Evolutionary conservation across 2,113 vertebrate species (phyloP).

Genomic region (Indicator indicator): DNA sequence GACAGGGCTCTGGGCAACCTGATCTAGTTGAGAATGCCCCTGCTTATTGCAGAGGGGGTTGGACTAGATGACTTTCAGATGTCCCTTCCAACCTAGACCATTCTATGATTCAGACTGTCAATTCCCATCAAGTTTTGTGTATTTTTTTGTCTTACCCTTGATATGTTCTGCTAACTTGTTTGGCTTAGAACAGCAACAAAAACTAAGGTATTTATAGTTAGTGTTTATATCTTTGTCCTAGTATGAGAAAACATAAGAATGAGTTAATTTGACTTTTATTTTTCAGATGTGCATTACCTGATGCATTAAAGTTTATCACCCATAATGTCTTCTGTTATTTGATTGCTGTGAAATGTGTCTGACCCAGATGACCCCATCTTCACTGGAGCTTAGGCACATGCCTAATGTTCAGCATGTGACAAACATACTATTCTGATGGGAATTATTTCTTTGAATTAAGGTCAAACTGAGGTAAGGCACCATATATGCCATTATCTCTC

Average conservation of each 20-base stretch:
- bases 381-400: not conserved
- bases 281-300: not conserved
- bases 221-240: not conserved
- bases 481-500: not conserved
- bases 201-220: not conserved
- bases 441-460: not conserved
- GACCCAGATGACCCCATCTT: not conserved
- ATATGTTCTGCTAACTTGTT: not conserved
- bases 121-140: not conserved
- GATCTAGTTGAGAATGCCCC: too few relatives aligned
- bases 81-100: too few relatives aligned
- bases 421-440: not conserved
- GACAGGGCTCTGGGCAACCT: too few relatives aligned
- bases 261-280: not conserved
- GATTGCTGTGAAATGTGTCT: not conserved
- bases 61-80: too few relatives aligned
- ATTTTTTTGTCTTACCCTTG: not conserved
- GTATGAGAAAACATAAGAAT: not conserved
- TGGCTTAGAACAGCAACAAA: not conserved
- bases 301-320: not conserved
- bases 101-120: not conserved
- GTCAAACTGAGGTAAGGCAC: not conserved
- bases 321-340: not conserved
- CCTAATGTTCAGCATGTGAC: not conserved
- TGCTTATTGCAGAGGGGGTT: too few relatives aligned